Conservation (phyloP, 1,140 invertebrate genomes). For the Sogatella furcifera region DNA sequence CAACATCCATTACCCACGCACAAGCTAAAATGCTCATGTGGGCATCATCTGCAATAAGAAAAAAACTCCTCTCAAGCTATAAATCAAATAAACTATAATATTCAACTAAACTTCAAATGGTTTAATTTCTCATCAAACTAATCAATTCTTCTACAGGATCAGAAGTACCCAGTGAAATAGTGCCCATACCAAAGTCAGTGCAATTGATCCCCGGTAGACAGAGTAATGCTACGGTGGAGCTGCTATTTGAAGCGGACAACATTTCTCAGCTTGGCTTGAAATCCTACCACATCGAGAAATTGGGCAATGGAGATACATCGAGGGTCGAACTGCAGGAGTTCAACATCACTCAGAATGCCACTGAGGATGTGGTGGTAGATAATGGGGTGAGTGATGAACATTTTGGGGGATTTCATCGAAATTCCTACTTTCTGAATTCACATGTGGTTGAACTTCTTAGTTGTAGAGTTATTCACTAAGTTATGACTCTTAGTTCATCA, state of each 20-base stretch:
- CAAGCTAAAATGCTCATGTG: no score
- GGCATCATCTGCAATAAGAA: no score
- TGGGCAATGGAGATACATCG: background rate
- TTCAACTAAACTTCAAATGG: no score
- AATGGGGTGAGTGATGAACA: constrained; percentile 15
- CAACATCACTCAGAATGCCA: background rate
- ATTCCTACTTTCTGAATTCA: no score
- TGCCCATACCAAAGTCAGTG: constrained; percentile 31
- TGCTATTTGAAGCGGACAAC: constrained; percentile 36
- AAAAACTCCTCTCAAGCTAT: no score
- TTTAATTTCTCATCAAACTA: no score
- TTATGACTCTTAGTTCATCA: no score
- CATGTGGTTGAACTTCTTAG: no score
- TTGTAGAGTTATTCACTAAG: no score
- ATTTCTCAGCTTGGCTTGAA: constrained; percentile 34
- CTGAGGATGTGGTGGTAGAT: constrained; percentile 14
- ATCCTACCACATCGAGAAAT: constrained; percentile 28
- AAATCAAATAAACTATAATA: no score
- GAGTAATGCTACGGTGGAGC: constrained; percentile 29
- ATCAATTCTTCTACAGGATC: constrained; percentile 20
- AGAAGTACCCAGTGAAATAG: constrained; percentile 26
- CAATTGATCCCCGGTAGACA: constrained; percentile 30
- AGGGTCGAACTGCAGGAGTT: background rate
- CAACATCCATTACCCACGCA: no score
- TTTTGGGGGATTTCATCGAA: no score